Percentiles rank a stretch among this genome's conserved stretches.
Evolutionary conservation across 1,140 invertebrate genomes (phyloP).

Genomic region (Temnothorax longispinosus): DNA sequence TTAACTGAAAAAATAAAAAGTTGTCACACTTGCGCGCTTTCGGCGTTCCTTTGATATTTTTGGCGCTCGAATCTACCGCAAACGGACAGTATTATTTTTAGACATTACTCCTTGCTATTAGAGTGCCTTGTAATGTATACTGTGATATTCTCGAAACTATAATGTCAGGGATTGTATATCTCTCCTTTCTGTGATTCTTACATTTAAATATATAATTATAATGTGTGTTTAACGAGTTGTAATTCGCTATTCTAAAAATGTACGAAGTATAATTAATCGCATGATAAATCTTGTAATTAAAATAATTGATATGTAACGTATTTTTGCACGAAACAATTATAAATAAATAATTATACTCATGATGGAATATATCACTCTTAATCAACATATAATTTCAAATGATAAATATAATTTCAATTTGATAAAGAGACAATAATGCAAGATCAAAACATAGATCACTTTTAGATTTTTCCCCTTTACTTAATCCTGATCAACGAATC

Average conservation of each 20-base stretch:
- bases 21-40: not conserved
- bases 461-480: not conserved
- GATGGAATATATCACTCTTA: not conserved
- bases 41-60: not conserved
- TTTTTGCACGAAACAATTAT: not conserved
- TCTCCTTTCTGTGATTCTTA: too few species aligned
- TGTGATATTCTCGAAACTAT: not conserved
- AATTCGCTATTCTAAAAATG: not conserved
- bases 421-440: not conserved
- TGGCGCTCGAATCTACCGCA: not conserved
- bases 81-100: not conserved
- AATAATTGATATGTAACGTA: not conserved
- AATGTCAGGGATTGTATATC: not conserved
- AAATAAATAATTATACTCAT: not conserved
- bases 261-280: not conserved
- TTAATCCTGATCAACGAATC: not conserved
- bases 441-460: not conserved
- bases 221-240: not conserved
- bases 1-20: slow-evolving; percentile 4
- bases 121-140: slow-evolving; percentile 4
- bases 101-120: not conserved
- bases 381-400: too few species aligned
- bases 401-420: not conserved
- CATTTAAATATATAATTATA: slow-evolving; percentile 10
- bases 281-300: not conserved